Base-by-base conservation (phyloP, 2,113 vertebrate genomes). In the Kryptolebias marmoratus region DNA sequence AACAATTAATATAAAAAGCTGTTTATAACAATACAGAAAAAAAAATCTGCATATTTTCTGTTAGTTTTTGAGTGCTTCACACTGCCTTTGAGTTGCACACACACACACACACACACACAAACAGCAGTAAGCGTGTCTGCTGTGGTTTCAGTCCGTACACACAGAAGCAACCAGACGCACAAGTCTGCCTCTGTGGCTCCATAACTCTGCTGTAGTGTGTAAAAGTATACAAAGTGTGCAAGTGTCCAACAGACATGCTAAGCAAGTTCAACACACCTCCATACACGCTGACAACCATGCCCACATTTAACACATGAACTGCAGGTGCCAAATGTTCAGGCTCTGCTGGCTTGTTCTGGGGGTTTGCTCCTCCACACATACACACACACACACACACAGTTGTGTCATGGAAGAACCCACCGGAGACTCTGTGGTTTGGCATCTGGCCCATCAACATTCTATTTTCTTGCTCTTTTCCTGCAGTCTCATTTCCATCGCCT, bases 251-350 rank as follows among this genome's bases (percentile, higher is more conserved):
- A 85, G 87, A 89, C 87, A 89, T 81, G 87, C 87, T 88, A 82
- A 87, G 80, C 88, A 89, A 91, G 83, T 86, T 85, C 82, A 86
- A 88, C 87, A 89, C 88, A 88, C 88, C 79, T 90, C 79, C 79
- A 64, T 86, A 90, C 87, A 92, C 73, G 64, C 71, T 87, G 90
- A 92, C 90, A 91, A 90, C 85, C 88, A 87, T 89, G 85, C 85
- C 81, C 80, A 86, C 86, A 86, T 92, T 91, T 90, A 91, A 90
- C 91, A 91, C 90, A 87, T 91, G 88, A 90, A 89, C 86, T 88
- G 85, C 83, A 72, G 61, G 88, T 85, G 88, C 86, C 90, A 89
- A 81, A 59, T 47, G 75, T 90, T 89, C 86, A 91, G 84, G 90
- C 82, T 87, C 90, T 68, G 77, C 68, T 92, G 88, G 78, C 72